Base-by-base conservation (phyloP, 2,113 vertebrate species). In the Pogonocichla stellata region DNA sequence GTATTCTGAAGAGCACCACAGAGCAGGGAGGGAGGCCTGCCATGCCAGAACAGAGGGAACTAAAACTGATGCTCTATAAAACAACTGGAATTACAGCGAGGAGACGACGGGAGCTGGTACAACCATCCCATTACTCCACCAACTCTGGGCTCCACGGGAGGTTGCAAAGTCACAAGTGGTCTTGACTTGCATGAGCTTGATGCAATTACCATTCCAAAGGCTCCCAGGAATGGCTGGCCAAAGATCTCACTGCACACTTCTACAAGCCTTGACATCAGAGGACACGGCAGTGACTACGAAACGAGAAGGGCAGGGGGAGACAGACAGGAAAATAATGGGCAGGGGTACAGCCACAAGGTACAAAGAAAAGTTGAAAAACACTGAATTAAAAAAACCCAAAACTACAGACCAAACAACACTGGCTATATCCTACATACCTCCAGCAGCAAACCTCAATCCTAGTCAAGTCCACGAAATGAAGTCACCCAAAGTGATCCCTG, bases 391-490 rank as follows among this genome's bases (percentile, higher is more conserved):
- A 93, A 80, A 80, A 90, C 75, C 47, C 47, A 65, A 75, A 84
- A 65, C 96, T 97, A 96, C 90, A 96, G 96, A 97, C 81, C 95
- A 95, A 96, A 96, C 94, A 95, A 96, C 85, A 96, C 96, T 92
- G 85, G 93, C 97, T 97, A 97, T 60, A 93, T 90, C 97, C 97
- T 95, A 90, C 95, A 81, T 93, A 97, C 87, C 95, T 97, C 94
- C 95, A 95, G 83, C 89, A 97, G 97, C 94, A 97, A 97, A 91
- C 92, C 98, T 92, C 96, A 97, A 89, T 97, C 95, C 97, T 97
- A 96, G 92, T 93, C 96, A 97, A 88, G 94, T 94, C 93, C 97
- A 96, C 10, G 94, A 95, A 96, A 95, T 45, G 77, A 95, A 84
- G 92, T 88, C 84, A 96, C 96, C 93, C 91, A 77, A 96, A 96